phyloP scores from a whole-genome alignment of 2,113 vertebrate species.

The Rissa tridactyla region DNA sequence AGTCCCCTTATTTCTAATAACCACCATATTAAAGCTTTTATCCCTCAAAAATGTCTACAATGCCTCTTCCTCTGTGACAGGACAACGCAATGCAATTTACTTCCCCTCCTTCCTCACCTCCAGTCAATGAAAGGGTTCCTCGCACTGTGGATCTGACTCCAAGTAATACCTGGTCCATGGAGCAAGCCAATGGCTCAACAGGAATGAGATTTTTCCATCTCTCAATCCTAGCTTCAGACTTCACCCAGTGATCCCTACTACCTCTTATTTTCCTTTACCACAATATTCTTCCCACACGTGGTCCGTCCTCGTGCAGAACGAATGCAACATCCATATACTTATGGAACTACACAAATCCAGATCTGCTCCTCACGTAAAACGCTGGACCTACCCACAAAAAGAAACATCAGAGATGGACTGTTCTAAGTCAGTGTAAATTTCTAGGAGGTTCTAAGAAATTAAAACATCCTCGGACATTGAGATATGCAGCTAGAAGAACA shows the following conservation, averaged over 20 bases:
- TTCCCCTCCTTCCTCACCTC: neutral
- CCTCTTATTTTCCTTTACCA: neutral
- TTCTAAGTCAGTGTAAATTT: neutral
- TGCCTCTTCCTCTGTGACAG: neutral
- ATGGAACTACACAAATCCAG: neutral
- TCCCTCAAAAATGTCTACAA: neutral
- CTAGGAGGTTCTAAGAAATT: neutral
- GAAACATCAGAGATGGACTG: neutral
- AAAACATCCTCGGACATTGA: neutral
- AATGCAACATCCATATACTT: neutral
- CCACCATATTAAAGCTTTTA: neutral
- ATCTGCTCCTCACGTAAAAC: neutral
- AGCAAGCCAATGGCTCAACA: neutral
- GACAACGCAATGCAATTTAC: neutral
- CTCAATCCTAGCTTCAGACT: neutral
- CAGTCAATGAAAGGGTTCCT: neutral
- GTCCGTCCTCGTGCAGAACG: neutral
- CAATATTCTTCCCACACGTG: fast-evolving
- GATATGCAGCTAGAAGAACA: neutral
- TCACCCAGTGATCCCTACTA: neutral
- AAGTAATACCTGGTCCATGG: neutral
- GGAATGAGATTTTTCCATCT: neutral
- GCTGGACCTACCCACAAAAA: neutral
- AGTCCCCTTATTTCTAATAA: neutral
- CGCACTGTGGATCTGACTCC: neutral